Evolutionary conservation across 2,888 invertebrate genomes (phyloP).

Genomic region (Philopedon plagiatum): DNA sequence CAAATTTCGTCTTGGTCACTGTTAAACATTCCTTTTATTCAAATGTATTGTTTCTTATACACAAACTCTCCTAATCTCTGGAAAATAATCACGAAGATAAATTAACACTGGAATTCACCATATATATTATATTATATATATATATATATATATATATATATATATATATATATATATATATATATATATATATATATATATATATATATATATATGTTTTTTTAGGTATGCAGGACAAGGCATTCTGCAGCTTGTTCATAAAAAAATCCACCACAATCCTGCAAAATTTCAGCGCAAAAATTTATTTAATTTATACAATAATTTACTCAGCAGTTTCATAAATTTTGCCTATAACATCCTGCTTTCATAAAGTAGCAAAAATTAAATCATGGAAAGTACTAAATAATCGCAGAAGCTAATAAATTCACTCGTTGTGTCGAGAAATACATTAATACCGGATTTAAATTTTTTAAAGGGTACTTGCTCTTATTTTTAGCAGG

Average conservation of each 20-base stretch:
- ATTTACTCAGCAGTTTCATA: neutral
- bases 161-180: slow-evolving; percentile 26
- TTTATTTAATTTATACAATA: slow-evolving; percentile 18
- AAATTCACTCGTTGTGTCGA: slow-evolving; percentile 32
- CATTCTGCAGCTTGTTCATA: too few relatives aligned
- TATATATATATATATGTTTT: slow-evolving; percentile 24
- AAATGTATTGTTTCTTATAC: too few relatives aligned
- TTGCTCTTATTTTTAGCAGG: slow-evolving; percentile 32
- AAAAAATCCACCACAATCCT: too few relatives aligned
- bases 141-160: slow-evolving; percentile 25
- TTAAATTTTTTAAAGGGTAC: slow-evolving; percentile 35
- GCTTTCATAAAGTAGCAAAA: slow-evolving; percentile 26
- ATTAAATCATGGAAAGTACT: slow-evolving; percentile 32
- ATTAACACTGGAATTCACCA: too few relatives aligned
- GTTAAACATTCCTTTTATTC: too few relatives aligned
- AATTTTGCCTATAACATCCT: slow-evolving; percentile 8
- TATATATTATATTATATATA: too few relatives aligned
- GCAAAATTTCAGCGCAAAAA: neutral
- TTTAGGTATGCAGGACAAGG: neutral
- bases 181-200: slow-evolving; percentile 28
- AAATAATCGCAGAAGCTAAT: slow-evolving; percentile 28
- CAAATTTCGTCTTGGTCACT: too few relatives aligned
- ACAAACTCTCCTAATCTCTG: too few relatives aligned
- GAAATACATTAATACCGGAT: slow-evolving; percentile 36
- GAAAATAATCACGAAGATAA: too few relatives aligned